These are phyloP conservation scores for Maccullochella peelii DNA, from an alignment of 2,113 vertebrate genomes.

Conservation along the genomic window DNA sequence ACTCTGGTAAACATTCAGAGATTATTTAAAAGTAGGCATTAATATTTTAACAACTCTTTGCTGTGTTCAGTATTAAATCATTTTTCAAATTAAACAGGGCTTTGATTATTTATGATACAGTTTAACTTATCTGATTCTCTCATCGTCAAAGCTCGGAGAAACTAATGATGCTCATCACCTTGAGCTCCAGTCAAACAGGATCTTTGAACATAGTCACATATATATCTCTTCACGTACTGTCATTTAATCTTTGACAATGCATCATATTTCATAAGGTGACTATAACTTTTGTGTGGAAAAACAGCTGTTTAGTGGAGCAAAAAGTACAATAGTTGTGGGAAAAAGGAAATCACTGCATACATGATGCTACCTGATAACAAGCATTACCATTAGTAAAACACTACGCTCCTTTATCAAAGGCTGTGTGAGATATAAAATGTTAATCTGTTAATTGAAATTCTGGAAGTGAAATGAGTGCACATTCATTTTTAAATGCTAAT, in stretches of 20 bases:
- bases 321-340: neutral
- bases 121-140: neutral
- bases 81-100: neutral
- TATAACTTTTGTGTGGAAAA: neutral
- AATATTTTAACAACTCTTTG: neutral
- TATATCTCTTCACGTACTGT: neutral
- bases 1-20: neutral
- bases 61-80: too few relatives aligned
- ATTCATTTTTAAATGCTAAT: constrained; percentile 1
- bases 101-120: neutral
- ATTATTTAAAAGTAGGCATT: neutral
- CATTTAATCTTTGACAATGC: neutral
- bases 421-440: neutral
- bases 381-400: neutral
- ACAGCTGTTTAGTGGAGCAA: neutral
- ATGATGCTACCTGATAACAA: neutral
- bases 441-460: constrained; percentile 9
- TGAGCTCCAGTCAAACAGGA: neutral
- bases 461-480: neutral
- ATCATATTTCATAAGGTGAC: neutral
- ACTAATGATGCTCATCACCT: neutral
- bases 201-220: neutral
- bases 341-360: neutral
- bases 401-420: neutral
- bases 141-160: neutral